Evolutionary conservation across 2,113 vertebrate genomes (phyloP).

Genomic region (Gymnobelideus leadbeateri): DNA sequence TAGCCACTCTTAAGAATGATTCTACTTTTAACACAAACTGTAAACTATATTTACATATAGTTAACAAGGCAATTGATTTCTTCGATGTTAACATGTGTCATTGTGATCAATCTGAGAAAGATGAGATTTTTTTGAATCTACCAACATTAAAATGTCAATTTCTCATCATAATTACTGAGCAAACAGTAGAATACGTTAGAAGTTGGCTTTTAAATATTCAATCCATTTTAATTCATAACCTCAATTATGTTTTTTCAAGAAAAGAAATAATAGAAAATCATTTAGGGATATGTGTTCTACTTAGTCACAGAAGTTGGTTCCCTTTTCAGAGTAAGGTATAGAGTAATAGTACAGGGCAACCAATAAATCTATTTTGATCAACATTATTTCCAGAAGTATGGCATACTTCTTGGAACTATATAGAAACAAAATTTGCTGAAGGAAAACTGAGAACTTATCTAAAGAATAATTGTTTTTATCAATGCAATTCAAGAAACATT

Average conservation of each 20-base stretch:
- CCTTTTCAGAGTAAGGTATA: not conserved
- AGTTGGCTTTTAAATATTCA: slow-evolving; percentile 15
- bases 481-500: not conserved
- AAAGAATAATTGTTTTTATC: not conserved
- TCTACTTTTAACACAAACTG: slow-evolving; percentile 73
- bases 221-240: not conserved
- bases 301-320: not conserved
- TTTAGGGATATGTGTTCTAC: not conserved
- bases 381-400: not conserved
- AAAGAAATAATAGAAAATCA: not conserved
- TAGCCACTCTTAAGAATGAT: no score
- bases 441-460: not conserved
- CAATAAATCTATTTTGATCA: accelerated
- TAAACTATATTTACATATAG: slow-evolving; percentile 72
- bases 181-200: not conserved
- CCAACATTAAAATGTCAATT: slow-evolving; percentile 55
- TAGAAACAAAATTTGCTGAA: not conserved
- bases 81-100: slow-evolving; percentile 70
- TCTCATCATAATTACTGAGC: not conserved
- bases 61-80: slow-evolving; percentile 76
- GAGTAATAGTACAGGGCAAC: not conserved
- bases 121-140: slow-evolving; percentile 35
- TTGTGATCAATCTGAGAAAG: slow-evolving; percentile 69
- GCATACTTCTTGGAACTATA: not conserved
- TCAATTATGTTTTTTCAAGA: not conserved